Base-by-base conservation (phyloP, 2,888 invertebrate species). In the Cremastinae sp. region DNA sequence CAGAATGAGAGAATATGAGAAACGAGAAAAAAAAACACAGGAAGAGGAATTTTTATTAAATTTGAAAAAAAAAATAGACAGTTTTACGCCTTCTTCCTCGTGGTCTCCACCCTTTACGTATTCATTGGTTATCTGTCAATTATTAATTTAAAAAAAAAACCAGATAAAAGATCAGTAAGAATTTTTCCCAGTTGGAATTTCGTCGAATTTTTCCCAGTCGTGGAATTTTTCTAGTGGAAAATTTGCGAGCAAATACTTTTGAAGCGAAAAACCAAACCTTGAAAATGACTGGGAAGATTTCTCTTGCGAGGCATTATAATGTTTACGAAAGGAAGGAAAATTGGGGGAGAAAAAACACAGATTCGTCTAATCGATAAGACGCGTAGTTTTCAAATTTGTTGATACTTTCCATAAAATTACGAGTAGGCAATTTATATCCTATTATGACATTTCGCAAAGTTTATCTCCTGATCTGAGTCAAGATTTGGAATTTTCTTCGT, bases 81-180 rank as follows among this genome's bases (percentile, higher is more conserved):
- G 80, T 43, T 84, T 86, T 84, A 85, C 85, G 86, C 86, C 88
- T 88, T 88, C 84, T 85, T 83, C 84, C 85, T 84, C 75, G 78
- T 68, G 83, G 84, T 80, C 84, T 38, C 36, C 85, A 83, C 84
- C 85, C 84, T 84, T 81, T 84, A 85, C 83, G 83, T 84, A 84
- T 85, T 86, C 85, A 87, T 88, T 86, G 85, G 84, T 89, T 89
- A 86, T 87, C 85, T 83, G 88, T 89, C 89, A 88, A 89, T 89
- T 88, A 89, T 85, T 85, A 83, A 85, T 84, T 86, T 85, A 88
- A 87, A 84, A 84, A n/a, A n/a, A 12, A 18, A 49, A 16, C 16
- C 9, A 47, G 18, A 14, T 0, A 5, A 53, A 22, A 53, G 28
- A 53, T 18, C 20, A 34, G 72, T 71, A 70, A 56, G 64, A 59